Evolutionary conservation across 2,797 vertebrate species (phyloP).

Genomic region (Synanceia verrucosa): DNA sequence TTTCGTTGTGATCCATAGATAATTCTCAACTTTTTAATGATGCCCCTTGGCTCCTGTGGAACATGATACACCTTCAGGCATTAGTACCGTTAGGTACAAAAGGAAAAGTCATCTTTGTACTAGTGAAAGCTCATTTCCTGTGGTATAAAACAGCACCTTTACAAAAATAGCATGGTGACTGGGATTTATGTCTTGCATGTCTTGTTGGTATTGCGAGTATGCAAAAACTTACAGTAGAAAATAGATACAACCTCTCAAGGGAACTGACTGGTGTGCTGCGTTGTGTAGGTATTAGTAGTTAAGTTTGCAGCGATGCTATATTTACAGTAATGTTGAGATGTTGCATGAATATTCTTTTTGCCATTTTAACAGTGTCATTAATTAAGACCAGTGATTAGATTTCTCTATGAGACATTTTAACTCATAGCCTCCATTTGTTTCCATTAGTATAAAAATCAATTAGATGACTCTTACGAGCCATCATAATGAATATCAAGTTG

Average conservation of each 20-base stretch:
- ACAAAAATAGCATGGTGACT: constrained; percentile 51
- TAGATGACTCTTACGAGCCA: not conserved
- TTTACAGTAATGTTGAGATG: not conserved
- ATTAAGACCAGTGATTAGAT: not conserved
- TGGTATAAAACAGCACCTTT: constrained; percentile 42
- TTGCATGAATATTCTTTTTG: not conserved
- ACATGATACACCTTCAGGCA: constrained; percentile 66
- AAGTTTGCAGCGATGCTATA: not conserved
- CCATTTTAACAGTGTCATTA: not conserved
- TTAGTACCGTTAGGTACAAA: constrained; percentile 47
- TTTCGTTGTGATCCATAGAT: constrained; percentile 62
- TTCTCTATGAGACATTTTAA: not conserved
- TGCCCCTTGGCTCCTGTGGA: constrained; percentile 65
- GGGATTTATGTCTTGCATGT: constrained; percentile 29
- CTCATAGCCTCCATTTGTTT: not conserved
- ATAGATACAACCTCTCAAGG: constrained; percentile 12
- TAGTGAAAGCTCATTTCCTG: constrained; percentile 63
- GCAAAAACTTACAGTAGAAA: constrained; percentile 37
- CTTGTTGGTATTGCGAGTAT: constrained; percentile 6
- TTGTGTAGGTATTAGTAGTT: not conserved
- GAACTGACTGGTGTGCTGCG: not conserved
- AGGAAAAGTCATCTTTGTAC: constrained; percentile 65
- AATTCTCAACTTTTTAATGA: constrained; percentile 76
- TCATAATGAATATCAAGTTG: not conserved
- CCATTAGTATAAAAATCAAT: not conserved